These are phyloP conservation scores for Caenorhabditis auriculariae DNA, from an alignment of 2,888 invertebrate species.

Conservation along the genomic window DNA sequence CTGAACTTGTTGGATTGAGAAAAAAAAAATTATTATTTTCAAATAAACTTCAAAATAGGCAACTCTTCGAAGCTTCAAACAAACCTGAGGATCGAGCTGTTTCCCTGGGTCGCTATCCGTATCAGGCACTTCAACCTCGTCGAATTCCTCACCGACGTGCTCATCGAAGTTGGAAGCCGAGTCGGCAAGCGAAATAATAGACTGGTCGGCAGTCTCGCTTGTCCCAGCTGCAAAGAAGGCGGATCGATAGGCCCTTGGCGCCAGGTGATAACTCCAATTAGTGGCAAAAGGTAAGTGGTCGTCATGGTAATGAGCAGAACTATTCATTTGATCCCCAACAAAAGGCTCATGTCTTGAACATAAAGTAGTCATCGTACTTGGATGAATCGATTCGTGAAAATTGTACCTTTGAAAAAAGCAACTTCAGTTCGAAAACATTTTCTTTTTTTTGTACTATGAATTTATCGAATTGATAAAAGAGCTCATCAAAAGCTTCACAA, in stretches of 20 bases:
- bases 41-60: too few species aligned
- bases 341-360: too few species aligned
- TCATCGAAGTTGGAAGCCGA: conserved; percentile 58
- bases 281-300: too few species aligned
- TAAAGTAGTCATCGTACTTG: too few species aligned
- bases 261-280: too few species aligned
- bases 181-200: conserved; percentile 56
- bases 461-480: conserved; percentile 15
- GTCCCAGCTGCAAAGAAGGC: conserved; percentile 18
- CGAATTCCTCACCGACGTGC: conserved; percentile 44
- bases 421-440: too few species aligned
- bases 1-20: conserved; percentile 2
- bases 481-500: not conserved
- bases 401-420: too few species aligned
- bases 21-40: not conserved
- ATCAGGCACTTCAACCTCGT: conserved; percentile 16
- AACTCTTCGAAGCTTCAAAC: not conserved
- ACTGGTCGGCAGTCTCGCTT: conserved; percentile 52
- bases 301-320: too few species aligned
- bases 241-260: too few species aligned
- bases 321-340: too few species aligned
- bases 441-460: too few species aligned
- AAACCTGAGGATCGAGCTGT: conserved; percentile 4
- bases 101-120: not conserved
- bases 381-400: too few species aligned